Base-by-base conservation (phyloP, 2,888 invertebrate genomes). In the Apodemia duryi region DNA sequence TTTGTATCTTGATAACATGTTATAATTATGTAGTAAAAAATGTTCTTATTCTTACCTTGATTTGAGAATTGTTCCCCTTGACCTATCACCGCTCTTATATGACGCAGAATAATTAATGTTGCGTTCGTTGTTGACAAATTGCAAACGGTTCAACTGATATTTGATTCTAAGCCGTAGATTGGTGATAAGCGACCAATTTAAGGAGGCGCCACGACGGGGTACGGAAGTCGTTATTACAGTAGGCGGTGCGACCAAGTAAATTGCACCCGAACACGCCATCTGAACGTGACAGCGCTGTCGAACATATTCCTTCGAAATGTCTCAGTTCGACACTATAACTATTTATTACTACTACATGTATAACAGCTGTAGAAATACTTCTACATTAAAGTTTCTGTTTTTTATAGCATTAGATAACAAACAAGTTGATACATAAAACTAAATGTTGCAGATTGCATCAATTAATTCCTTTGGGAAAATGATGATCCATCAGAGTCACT, bases 131-230 rank as follows among this genome's bases (percentile, higher is more conserved):
- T 85, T 89, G 89, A 89, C 89, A 88, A 89, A 90, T 88, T 87
- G 84, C 85, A 78, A 82, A 78, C 82, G 76, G 82, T 81, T 84
- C 82, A 81, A 82, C 86, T 84, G 86, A 87, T 86, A 87, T 84
- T 85, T 85, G 83, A 86, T 82, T 85, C 84, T 77, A 86, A 86
- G 83, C 84, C 83, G 79, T 86, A 91, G 91, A 91, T 91, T 86
- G 86, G 90, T 89, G 91, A 91, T 91, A 91, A 91, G 90, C 91
- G 91, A 91, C 90, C 90, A 91, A 91, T 91, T 91, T 88, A 85
- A 88, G 90, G 88, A 90, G 91, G 90, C 91, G 88, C 90, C 89
- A 86, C 88, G 88, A 83, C 88, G 83, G 85, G 88, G 89, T 87
- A 87, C 90, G 91, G 90, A 90, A 91, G 90, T 89, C 91, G 91